phyloP scores from a whole-genome alignment of 2,797 vertebrate genomes.

The Helarctos malayanus region DNA sequence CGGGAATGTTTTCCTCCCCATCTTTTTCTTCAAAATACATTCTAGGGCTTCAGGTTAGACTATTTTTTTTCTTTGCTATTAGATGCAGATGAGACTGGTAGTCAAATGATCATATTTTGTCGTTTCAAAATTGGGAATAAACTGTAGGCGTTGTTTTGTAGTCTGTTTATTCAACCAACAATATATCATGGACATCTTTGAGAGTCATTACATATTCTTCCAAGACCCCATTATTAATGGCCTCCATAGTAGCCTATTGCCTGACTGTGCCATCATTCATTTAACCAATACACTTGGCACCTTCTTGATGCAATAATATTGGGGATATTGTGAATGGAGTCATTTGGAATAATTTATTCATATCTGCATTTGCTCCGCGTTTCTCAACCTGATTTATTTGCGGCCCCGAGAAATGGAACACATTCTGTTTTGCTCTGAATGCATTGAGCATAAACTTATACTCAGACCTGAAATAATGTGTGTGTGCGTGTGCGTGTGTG shows the following conservation, averaged over 20 bases:
- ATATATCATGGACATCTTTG: conserved; percentile 58
- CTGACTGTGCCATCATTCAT: conserved; percentile 58
- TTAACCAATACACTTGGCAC: conserved; percentile 45
- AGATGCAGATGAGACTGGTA: not conserved
- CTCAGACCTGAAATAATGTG: not conserved
- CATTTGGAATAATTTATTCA: conserved; percentile 73
- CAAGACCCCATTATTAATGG: conserved; percentile 67
- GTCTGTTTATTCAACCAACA: conserved; percentile 28
- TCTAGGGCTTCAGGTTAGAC: conserved; percentile 11
- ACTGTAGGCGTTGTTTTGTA: conserved; percentile 36
- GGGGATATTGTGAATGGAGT: conserved; percentile 64
- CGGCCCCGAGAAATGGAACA: conserved; percentile 62
- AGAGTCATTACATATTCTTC: conserved; percentile 60
- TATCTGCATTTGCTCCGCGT: conserved; percentile 52
- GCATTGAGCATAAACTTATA: conserved; percentile 23
- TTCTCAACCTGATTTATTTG: conserved; percentile 72
- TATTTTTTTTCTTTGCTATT: conserved; percentile 22
- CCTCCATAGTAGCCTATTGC: conserved; percentile 34
- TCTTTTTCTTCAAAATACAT: conserved; percentile 35
- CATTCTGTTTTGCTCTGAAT: conserved; percentile 31
- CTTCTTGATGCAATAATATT: conserved; percentile 71
- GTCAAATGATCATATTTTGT: conserved; percentile 41
- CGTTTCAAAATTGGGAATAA: conserved; percentile 57
- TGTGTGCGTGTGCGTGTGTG: not conserved
- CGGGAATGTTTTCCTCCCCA: not conserved